Base-by-base conservation (phyloP, 2,888 invertebrate species). In the Melieria omissa region DNA sequence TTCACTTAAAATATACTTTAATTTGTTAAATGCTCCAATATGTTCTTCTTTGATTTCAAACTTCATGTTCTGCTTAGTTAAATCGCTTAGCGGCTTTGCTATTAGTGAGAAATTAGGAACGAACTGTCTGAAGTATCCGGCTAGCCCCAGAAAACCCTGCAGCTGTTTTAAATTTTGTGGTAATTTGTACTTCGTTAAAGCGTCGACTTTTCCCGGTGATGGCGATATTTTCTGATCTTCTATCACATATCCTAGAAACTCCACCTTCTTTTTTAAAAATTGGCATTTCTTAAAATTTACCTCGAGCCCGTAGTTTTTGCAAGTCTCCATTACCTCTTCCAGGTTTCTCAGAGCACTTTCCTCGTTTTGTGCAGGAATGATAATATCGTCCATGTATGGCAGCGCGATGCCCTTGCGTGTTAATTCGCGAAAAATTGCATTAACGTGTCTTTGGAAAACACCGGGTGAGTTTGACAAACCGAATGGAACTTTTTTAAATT, bases 81-180 rank as follows among this genome's bases (percentile, higher is more conserved):
- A 29, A 46, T 78, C 74, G 10, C 77, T 77, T 45, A 80, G 63
- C 5, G 78, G 80, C 44, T 70, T 75, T 4, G 77, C 78, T 58
- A 80, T 70, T 4, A 72, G 14, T 0, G 78, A 76, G 71, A 76
- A 82, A 62, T 76, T 64, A n/a, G 74, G 63, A 3, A 80, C 76
- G 71, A 80, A 81, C 47, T 77, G 78, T 16, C 81, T 58, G 60
- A 82, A 83, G 58, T 78, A 80, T 6, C 79, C 77, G 7, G 79
- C 78, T 60, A 84, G 63, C 0, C 82, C 83, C 6, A 83, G 57
- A 68, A 82, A 83, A 66, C 80, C 79, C 44, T 79, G 73, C 1
- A 83, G 62, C 60, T 82, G 76, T 42, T 81, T 80, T 3, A 29
- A 49, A 63, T 62, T 62, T 41, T 64, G 9, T 9, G 81, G 81